A percentile compares a stretch with the other conserved stretches of the same genome.
Evolutionary conservation across 2,888 invertebrate genomes (phyloP).

Genomic region (Netelia virgata): DNA sequence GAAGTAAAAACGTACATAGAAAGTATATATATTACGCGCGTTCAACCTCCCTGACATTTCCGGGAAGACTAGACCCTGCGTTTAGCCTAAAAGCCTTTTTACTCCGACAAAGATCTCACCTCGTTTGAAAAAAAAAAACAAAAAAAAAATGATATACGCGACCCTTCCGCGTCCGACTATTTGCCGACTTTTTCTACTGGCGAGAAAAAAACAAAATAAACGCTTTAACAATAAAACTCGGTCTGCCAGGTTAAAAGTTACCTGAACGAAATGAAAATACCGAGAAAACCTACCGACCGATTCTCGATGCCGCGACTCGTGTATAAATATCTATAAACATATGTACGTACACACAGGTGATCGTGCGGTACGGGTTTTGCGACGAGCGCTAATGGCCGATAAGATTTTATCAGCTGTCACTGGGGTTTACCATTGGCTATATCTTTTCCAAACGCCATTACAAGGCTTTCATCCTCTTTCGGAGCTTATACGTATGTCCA

Average conservation of each 20-base stretch:
- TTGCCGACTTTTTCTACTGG: not conserved
- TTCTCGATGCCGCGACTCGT: not conserved
- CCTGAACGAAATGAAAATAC: constrained; percentile 26
- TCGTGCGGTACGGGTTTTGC: constrained; percentile 38
- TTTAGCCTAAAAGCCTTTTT: not conserved
- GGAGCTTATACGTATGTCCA: constrained; percentile 33
- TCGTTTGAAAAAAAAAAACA: not conserved
- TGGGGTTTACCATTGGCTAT: constrained; percentile 67
- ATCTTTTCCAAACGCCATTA: constrained; percentile 67
- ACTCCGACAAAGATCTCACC: not conserved
- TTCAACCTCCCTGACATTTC: no score
- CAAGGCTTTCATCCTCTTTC: constrained; percentile 64
- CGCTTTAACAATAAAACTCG: not conserved
- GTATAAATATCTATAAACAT: constrained; percentile 12
- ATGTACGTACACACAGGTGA: constrained; percentile 32
- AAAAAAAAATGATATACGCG: not conserved
- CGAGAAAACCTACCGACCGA: constrained; percentile 20
- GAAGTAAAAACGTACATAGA: no score
- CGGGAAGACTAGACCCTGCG: no score
- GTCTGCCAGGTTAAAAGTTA: constrained; percentile 23
- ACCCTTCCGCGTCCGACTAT: not conserved
- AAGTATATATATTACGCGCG: no score
- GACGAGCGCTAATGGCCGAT: constrained; percentile 70
- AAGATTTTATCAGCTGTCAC: constrained; percentile 73
- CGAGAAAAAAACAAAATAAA: not conserved